Evolutionary conservation across 1,140 invertebrate genomes (phyloP), one percentile per base, ranked within the genome.

Genomic region (Stegodyphus mimosarum): DNA sequence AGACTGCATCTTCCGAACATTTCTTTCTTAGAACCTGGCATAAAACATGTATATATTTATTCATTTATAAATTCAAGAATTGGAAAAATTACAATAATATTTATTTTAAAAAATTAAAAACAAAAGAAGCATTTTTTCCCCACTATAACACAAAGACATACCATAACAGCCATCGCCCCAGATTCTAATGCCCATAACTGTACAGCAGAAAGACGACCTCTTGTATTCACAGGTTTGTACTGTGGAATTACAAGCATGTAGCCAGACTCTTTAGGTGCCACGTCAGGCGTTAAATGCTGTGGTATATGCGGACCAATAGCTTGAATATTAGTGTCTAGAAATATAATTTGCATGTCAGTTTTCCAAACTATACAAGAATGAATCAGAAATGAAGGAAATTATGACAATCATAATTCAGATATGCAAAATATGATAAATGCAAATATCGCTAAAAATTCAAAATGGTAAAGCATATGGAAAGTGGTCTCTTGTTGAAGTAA

Each of bases 211-310:
- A 86, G 64, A 0, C 85, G 60, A 5, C 79, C 77, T 53, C 66
- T 60, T 2, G 63, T 87, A 48, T 70, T 72, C 18, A 83, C 86
- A 33, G 78, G 78, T 67, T 76, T 70, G 33, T 60, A 60, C 17
- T 87, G 73, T 53, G 86, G 78, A 9, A 87, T 83, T 6, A 83
- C 66, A 17, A 87, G n/a, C 72, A 77, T 86, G 48, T 81, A 86
- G 17, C 79, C 85, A 9, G 85, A 83, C 63, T 86, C 85, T 75
- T 86, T 83, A 67, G 77, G 85, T 9, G 83, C 18, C 83, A 86
- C 77, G 2, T 86, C 83, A 71, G 74, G 74, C 7, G 83, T 86
- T 7, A 60, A 5, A 73, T 86, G 83, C 10, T 80, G 84, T 67
- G 84, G 77, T 55, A 86, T 74, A 9, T 50, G 11, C 49, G 77